Base-by-base conservation (phyloP, 2,113 vertebrate genomes). In the Puntigrus tetrazona region DNA sequence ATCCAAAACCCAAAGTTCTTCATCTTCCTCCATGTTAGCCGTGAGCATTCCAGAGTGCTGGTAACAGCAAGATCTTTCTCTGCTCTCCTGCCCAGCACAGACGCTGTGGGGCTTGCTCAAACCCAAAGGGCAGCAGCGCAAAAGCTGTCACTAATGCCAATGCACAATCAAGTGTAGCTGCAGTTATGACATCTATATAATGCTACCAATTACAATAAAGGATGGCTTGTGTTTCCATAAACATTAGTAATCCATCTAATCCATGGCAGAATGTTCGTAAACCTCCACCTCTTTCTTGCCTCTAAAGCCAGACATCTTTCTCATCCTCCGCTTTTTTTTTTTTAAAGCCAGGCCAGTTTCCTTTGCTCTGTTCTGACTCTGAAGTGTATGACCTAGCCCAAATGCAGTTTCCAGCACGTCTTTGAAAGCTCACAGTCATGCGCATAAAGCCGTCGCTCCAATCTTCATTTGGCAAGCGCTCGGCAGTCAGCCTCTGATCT, bases 401-500 rank as follows among this genome's bases (percentile, higher is more conserved):
- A 95, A 94, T 90, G 93, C 93, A 92, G 90, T 95, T 95, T 93
- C 89, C 86, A 94, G 92, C 91, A 94, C 89, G 90, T 94, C 96
- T 96, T 96, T 96, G 95, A 96, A 96, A 95, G 91, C 91, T 94
- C 93, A 94, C 95, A 93, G 95, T 93, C 93, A 91, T 93, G 94
- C 91, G 92, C 95, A 94, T 93, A 91, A 91, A 93, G 88, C 83
- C 91, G 91, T 92, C 94, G 91, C 91, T 93, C 91, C 93, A 94
- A 93, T 95, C 95, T 96, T 95, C 95, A 94, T 95, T 94, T 96
- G 96, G 96, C 96, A 95, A 94, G 92, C 92, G 89, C 94, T 95
- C 95, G 87, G 93, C 95, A 95, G 94, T 94, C 92, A 91, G 95
- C 93, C 96, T 97, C 96, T 96, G 95, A 97, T 97, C 96, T 96